These are phyloP conservation scores for Tetrapedia diversipes DNA, from an alignment of 2,888 invertebrate species.

Conservation along the genomic window DNA sequence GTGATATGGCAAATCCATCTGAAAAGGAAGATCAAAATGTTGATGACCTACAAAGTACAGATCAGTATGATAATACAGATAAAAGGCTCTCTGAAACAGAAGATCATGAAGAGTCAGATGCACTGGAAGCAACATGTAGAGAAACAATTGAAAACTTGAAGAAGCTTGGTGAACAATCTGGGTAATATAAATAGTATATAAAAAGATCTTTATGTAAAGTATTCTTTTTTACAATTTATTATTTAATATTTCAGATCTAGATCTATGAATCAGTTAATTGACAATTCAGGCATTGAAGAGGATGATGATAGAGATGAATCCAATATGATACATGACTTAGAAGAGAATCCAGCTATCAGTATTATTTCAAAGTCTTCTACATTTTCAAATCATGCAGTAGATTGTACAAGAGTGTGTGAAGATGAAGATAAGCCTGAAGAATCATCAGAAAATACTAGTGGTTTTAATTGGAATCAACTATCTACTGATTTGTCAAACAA, in stretches of 20 bases:
- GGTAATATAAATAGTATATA: constrained; percentile 70
- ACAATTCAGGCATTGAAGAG: constrained; percentile 70
- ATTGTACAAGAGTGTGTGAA: constrained; percentile 46
- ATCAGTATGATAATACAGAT: constrained; percentile 73
- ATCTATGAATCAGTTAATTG: constrained; percentile 68
- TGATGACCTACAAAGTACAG: constrained; percentile 75
- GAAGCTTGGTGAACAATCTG: constrained; percentile 80
- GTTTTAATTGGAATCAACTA: constrained; percentile 76
- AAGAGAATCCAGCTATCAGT: constrained; percentile 69
- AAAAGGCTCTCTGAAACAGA: constrained; percentile 73
- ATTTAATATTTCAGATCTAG: constrained; percentile 67
- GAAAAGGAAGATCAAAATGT: constrained; percentile 81
- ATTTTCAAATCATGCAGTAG: constrained; percentile 58
- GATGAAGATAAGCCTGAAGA: constrained; percentile 59
- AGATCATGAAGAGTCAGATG: constrained; percentile 79
- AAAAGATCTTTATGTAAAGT: neutral
- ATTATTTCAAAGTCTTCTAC: constrained; percentile 72
- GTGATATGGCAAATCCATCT: constrained; percentile 80
- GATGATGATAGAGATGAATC: constrained; percentile 66
- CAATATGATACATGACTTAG: constrained; percentile 69
- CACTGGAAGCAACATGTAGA: constrained; percentile 79
- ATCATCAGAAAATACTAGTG: constrained; percentile 50
- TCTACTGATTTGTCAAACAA: constrained; percentile 70
- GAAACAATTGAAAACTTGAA: constrained; percentile 81
- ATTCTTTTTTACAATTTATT: neutral